Evolutionary conservation across 2,888 invertebrate genomes (phyloP).

Genomic region (Mimachlamys varia): DNA sequence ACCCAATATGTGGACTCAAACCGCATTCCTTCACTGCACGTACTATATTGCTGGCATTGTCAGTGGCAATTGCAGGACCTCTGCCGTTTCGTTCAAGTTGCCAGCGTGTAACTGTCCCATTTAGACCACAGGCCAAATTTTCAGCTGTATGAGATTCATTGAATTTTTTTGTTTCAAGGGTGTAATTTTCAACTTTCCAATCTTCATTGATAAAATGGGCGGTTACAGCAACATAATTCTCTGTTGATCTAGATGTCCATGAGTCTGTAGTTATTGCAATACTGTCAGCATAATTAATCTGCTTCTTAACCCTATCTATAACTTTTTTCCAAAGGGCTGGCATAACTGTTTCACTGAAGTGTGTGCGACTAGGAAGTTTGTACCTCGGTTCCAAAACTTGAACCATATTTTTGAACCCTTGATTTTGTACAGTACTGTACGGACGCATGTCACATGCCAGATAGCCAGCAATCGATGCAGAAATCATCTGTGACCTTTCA

Average conservation of each 20-base stretch:
- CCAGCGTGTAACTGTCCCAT: constrained; percentile 36
- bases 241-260: constrained; percentile 40
- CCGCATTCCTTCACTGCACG: neutral
- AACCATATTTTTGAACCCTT: no score
- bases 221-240: constrained; percentile 40
- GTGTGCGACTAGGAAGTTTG: no score
- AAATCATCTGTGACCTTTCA: no score
- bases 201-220: constrained; percentile 29
- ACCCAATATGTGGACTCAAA: constrained; percentile 3
- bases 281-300: no score
- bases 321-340: no score
- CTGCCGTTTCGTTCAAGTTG: neutral
- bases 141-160: constrained; percentile 32
- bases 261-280: neutral
- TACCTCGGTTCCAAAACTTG: no score
- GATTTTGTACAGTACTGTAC: no score
- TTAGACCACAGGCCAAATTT: constrained; percentile 30
- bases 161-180: constrained; percentile 36
- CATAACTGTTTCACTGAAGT: no score
- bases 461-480: no score
- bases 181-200: constrained; percentile 31
- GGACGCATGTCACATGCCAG: no score
- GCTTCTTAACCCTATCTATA: no score
- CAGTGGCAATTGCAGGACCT: constrained; percentile 23
- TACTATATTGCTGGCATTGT: constrained; percentile 43